phyloP scores from a whole-genome alignment of 2,113 vertebrate species.

The Forbesichthys papilliferus region DNA sequence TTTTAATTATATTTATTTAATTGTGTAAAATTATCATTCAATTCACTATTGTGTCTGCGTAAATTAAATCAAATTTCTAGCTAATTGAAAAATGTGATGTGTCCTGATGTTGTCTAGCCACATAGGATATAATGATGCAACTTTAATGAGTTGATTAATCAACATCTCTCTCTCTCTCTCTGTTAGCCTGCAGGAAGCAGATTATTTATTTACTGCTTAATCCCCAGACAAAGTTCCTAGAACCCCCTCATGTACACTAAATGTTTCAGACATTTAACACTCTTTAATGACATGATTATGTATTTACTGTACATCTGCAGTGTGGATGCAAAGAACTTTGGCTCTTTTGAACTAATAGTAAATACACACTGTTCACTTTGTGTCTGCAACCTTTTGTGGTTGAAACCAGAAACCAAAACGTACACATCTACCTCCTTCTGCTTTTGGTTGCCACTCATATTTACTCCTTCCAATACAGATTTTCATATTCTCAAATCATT shows the following conservation, averaged over 20 bases:
- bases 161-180: not conserved
- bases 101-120: not conserved
- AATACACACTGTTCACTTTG: too few relatives aligned
- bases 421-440: not conserved
- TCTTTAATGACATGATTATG: slow-evolving; percentile 10
- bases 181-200: too few relatives aligned
- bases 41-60: not conserved
- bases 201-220: not conserved
- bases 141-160: slow-evolving; percentile 15
- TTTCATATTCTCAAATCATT: too few relatives aligned
- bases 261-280: slow-evolving; percentile 10
- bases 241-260: slow-evolving; percentile 4
- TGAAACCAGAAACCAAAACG: not conserved
- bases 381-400: too few relatives aligned
- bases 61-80: slow-evolving; percentile 8
- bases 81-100: slow-evolving; percentile 9
- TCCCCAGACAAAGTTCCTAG: slow-evolving; percentile 3
- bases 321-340: too few relatives aligned
- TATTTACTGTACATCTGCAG: too few relatives aligned
- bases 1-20: too few relatives aligned
- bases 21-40: not conserved
- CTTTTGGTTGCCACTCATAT: too few relatives aligned
- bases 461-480: too few relatives aligned
- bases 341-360: too few relatives aligned
- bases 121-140: slow-evolving; percentile 8